phyloP scores from a whole-genome alignment of 2,888 invertebrate genomes.

The Clostera curtula region DNA sequence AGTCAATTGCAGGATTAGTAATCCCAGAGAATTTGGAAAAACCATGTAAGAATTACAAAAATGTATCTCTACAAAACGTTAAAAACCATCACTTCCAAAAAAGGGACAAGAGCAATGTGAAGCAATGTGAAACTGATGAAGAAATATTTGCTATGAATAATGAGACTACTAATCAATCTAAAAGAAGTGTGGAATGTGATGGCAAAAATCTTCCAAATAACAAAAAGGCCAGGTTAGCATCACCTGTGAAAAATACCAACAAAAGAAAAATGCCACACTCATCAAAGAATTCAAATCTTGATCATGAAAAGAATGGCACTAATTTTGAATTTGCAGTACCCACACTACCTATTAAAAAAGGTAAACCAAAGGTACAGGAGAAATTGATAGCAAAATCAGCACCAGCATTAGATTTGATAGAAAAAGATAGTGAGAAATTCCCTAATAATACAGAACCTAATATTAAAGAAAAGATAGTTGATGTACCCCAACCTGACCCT shows the following conservation, averaged over 20 bases:
- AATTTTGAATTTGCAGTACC: constrained; percentile 49
- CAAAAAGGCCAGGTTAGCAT: constrained; percentile 30
- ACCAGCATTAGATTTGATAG: constrained; percentile 21
- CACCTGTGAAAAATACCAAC: constrained; percentile 20
- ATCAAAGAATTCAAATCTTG: constrained; percentile 12
- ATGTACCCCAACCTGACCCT: constrained; percentile 9
- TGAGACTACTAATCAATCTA: constrained; percentile 14
- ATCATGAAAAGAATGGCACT: constrained; percentile 15
- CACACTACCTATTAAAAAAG: constrained; percentile 34
- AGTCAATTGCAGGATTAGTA: constrained; percentile 24
- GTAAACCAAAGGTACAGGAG: constrained; percentile 25
- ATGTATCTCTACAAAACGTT: constrained; percentile 5
- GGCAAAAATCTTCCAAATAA: constrained; percentile 18
- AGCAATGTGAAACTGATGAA: constrained; percentile 34
- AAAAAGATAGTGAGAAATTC: constrained; percentile 11
- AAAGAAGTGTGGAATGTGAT: constrained; percentile 26
- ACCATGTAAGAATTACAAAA: constrained; percentile 6
- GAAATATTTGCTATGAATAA: constrained; percentile 29
- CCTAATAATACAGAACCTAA: constrained; percentile 4
- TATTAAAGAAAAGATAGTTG: constrained; percentile 14
- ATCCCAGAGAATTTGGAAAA: constrained; percentile 26
- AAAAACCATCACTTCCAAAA: constrained; percentile 8
- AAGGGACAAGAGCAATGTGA: constrained; percentile 6
- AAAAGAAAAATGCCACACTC: constrained; percentile 7
- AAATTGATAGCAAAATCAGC: constrained; percentile 33